phyloP scores from a whole-genome alignment of 2,888 invertebrate species.

The Odontothrips loti region DNA sequence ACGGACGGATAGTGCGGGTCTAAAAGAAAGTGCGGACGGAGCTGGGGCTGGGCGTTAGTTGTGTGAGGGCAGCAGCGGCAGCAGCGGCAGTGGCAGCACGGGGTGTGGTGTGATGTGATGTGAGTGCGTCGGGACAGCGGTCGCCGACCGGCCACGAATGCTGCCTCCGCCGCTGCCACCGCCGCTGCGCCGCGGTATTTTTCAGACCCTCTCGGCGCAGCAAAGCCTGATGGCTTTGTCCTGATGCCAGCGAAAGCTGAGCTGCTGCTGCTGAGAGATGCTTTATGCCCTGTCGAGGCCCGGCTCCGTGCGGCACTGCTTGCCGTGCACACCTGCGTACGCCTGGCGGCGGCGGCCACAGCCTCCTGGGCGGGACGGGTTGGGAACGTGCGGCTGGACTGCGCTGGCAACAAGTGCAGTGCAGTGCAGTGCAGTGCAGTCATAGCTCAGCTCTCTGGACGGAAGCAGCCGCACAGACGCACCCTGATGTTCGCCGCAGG shows the following conservation, averaged over 20 bases:
- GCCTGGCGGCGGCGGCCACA: neutral
- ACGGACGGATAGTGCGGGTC: neutral
- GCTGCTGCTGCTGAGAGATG: neutral
- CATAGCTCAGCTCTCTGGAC: no score
- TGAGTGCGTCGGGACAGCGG: neutral
- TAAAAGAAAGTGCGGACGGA: neutral
- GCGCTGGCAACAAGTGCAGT: no score
- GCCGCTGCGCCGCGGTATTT: neutral
- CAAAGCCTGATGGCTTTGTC: constrained; percentile 14
- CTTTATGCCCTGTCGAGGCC: neutral
- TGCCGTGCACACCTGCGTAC: neutral
- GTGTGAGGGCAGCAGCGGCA: neutral
- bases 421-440: neutral
- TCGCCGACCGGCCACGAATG: neutral
- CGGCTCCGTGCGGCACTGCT: neutral
- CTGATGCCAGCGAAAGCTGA: constrained; percentile 11
- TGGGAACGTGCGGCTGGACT: no score
- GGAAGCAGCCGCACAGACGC: no score
- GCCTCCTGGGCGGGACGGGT: no score
- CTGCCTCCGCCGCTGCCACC: neutral
- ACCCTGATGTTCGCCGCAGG: no score
- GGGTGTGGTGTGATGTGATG: no score
- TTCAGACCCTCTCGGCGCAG: no score
- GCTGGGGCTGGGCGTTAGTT: neutral
- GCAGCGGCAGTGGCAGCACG: neutral